Conservation (phyloP, 2,797 vertebrate species). For the Dermochelys coriacea region DNA sequence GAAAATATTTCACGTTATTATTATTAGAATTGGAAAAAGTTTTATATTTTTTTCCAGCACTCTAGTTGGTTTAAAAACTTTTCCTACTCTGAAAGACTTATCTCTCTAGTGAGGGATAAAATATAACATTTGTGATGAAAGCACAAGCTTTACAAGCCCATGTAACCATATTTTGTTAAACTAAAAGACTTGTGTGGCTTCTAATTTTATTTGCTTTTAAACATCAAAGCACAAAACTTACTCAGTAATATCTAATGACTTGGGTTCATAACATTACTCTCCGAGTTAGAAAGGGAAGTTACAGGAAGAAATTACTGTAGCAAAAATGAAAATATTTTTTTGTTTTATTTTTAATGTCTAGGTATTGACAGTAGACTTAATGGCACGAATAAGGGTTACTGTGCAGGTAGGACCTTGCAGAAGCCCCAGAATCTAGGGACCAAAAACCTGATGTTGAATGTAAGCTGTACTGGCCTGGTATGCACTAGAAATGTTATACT, state of each 20-base stretch:
- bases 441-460: not conserved
- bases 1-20: constrained; percentile 62
- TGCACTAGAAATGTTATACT: not conserved
- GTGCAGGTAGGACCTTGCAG: fast-evolving
- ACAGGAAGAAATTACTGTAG: not conserved
- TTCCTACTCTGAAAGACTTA: constrained; percentile 30
- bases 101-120: constrained; percentile 42
- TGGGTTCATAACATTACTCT: not conserved
- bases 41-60: constrained; percentile 24
- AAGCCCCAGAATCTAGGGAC: not conserved
- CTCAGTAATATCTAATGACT: not conserved
- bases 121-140: constrained; percentile 53
- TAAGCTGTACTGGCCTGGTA: not conserved
- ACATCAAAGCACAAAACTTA: not conserved
- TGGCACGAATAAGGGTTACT: not conserved
- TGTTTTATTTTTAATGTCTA: not conserved
- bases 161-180: constrained; percentile 28
- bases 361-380: fast-evolving
- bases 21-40: constrained; percentile 53
- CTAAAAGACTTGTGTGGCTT: constrained; percentile 16
- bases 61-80: constrained; percentile 60
- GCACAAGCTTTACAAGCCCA: constrained; percentile 38
- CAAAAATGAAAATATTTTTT: not conserved
- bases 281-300: not conserved
- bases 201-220: constrained; percentile 18